Conservation (phyloP, 2,113 vertebrate species). For the Mionectes macconnelli region DNA sequence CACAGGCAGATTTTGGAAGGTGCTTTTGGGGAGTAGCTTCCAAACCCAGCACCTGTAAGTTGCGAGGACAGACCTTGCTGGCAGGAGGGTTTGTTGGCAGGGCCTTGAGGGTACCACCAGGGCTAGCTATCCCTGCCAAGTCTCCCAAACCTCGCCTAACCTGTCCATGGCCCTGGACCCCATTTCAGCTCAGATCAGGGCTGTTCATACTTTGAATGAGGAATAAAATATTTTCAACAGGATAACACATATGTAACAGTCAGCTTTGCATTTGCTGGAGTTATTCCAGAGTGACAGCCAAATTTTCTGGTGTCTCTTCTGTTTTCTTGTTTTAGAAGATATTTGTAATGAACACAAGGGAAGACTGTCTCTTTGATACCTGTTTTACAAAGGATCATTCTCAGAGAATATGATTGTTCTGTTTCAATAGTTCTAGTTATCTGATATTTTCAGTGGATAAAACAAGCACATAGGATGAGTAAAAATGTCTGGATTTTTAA, state of each 20-base stretch:
- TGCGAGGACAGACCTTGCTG: not conserved
- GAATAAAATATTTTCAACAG: not conserved
- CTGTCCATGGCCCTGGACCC: not conserved
- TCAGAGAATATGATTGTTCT: not conserved
- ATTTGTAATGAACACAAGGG: not conserved
- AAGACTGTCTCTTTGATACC: not conserved
- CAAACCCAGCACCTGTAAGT: not conserved
- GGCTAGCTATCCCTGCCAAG: not conserved
- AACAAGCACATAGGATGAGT: not conserved
- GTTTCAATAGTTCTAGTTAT: not conserved
- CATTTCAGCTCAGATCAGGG: not conserved
- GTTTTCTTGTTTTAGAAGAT: not conserved
- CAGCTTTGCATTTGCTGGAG: rapidly evolving
- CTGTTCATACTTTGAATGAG: not conserved
- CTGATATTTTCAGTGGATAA: not conserved
- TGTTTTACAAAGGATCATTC: not conserved
- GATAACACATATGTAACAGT: not conserved
- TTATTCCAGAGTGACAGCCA: not conserved
- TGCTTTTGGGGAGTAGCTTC: not conserved
- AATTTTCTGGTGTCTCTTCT: not conserved
- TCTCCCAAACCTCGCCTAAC: rapidly evolving
- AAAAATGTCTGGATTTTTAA: not conserved
- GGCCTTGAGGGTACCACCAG: not conserved
- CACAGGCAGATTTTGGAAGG: not conserved
- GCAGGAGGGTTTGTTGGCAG: not conserved